Evolutionary conservation across 1,140 invertebrate genomes (phyloP), one percentile per base, ranked within the genome.

Genomic region (Drosophila cardini): DNA sequence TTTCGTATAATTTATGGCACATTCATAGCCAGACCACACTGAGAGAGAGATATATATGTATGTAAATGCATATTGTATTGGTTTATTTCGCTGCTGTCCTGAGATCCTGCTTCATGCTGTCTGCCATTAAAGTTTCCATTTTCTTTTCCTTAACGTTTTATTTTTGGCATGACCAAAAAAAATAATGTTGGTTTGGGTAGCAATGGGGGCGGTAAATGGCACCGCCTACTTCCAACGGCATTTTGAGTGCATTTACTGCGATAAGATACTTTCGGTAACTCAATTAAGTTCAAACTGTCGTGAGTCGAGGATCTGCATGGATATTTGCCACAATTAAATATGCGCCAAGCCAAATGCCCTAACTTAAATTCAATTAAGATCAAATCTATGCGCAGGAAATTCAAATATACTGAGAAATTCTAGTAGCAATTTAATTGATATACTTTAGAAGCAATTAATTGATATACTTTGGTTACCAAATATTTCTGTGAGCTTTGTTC

Each of bases 221-320:
- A 26, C 4, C 21, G 21, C 32, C n/a, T 21, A 57, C 11, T 2
- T 9, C 15, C 26, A 13, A 32, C 40, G 57, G 40, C 42, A 21
- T 56, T 43, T 43, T 21, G 77, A 85, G 82, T 86, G 78, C 82
- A 85, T 85, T 81, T 71, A 67, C 65, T 43, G 48, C 82, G 67
- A 85, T 85, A 86, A 81, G 82, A 73, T 72, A 86, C 82, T 86
- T 81, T 81, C n/a, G 46, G 74, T 72, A 86, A 85, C 82, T 85
- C 75, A 85, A 85, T 86, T 85, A 85, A 81, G 73, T 69, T 64
- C 50, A 42, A 61, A 68, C 63, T 52, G 65, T 32, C 48, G 26
- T 34, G 61, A 38, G 32, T 38, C 15, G 4, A 8, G 52, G 30
- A 57, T 18, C 43, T 45, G 43, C 34, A 8, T 8, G 40, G 8